Evolutionary conservation across 2,113 vertebrate species (phyloP).

Genomic region (Nibea albiflora): DNA sequence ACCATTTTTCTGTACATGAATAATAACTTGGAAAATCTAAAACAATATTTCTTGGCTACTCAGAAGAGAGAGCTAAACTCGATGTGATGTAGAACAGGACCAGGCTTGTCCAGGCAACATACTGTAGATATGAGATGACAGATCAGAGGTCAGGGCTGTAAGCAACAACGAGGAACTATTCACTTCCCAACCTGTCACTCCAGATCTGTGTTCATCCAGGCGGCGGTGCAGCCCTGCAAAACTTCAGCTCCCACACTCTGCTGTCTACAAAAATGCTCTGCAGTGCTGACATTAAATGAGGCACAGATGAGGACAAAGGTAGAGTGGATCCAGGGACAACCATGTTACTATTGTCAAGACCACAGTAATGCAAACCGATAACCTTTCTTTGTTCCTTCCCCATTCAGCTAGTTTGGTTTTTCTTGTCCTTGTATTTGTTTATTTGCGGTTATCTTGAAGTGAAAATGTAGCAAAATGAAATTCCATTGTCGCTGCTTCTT

Average conservation of each 20-base stretch:
- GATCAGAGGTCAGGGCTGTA: constrained; percentile 44
- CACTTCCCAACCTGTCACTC: constrained; percentile 51
- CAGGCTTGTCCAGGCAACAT: constrained; percentile 1
- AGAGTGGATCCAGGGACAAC: constrained; percentile 34
- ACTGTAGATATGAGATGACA: constrained; percentile 39
- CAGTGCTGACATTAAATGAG: constrained; percentile 42
- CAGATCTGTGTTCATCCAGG: constrained; percentile 29
- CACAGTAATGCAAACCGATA: constrained; percentile 23
- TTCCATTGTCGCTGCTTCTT: constrained; percentile 14
- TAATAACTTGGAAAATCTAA: background rate
- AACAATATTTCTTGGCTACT: background rate
- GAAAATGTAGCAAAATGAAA: constrained; percentile 36
- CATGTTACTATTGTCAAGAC: constrained; percentile 10
- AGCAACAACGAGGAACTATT: constrained; percentile 23
- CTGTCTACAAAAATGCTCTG: background rate
- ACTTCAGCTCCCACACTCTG: background rate
- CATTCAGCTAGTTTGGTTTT: constrained; percentile 33
- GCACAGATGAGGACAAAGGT: constrained; percentile 18
- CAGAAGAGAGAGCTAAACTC: background rate
- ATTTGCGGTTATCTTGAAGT: constrained; percentile 38
- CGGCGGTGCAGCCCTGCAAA: background rate
- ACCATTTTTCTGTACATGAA: background rate
- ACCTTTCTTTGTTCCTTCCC: constrained; percentile 30
- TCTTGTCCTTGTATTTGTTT: constrained; percentile 36
- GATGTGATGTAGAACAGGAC: constrained; percentile 23